phyloP scores from a whole-genome alignment of 1,140 invertebrate species.

The Epicauta chinensis region DNA sequence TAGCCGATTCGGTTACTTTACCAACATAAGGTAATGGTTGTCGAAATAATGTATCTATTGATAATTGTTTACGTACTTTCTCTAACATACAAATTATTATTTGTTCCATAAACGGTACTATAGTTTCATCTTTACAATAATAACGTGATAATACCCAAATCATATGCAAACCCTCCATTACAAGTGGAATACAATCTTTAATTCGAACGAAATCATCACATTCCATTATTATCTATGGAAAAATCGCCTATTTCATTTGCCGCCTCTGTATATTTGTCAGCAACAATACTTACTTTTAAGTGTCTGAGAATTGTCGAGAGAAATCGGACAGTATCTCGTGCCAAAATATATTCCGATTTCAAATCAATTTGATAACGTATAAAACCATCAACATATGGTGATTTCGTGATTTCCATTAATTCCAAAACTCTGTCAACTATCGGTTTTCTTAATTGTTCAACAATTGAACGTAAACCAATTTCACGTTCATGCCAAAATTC shows the following conservation, averaged over 20 bases:
- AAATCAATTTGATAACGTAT: constrained; percentile 52
- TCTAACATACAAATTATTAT: constrained; percentile 75
- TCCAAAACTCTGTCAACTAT: constrained; percentile 54
- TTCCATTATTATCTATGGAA: constrained; percentile 26
- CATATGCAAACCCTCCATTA: constrained; percentile 77
- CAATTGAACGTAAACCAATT: constrained; percentile 63
- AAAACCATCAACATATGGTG: constrained; percentile 47
- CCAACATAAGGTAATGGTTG: constrained; percentile 28
- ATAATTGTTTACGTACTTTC: constrained; percentile 65
- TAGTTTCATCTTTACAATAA: constrained; percentile 65
- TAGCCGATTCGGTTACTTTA: constrained; percentile 43
- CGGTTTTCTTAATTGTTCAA: constrained; percentile 73
- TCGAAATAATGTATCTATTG: constrained; percentile 66
- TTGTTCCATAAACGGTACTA: constrained; percentile 68
- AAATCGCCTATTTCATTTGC: not conserved
- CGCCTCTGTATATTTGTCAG: too few relatives aligned
- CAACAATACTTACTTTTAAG: constrained; percentile 65
- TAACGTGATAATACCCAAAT: constrained; percentile 76
- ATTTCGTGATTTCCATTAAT: constrained; percentile 49
- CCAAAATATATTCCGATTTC: constrained; percentile 63
- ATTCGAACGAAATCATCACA: constrained; percentile 61
- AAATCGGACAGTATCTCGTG: constrained; percentile 81
- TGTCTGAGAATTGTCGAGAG: constrained; percentile 71
- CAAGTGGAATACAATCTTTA: constrained; percentile 61
- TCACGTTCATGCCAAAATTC: constrained; percentile 77